phyloP scores from a whole-genome alignment of 2,113 vertebrate species.

The Petromus typicus region DNA sequence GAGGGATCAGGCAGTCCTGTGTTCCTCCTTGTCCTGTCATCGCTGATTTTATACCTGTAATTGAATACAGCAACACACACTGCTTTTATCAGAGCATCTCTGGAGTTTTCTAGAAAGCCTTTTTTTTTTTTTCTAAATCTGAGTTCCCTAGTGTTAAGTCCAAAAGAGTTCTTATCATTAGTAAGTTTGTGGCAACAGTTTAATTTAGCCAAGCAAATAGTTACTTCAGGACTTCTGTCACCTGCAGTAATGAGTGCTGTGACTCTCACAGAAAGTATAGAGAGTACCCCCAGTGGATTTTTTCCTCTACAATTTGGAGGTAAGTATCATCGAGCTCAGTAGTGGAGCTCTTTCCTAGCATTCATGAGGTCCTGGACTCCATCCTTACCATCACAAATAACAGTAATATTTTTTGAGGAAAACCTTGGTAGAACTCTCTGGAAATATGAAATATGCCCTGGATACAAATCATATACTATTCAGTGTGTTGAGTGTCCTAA shows the following conservation, averaged over 20 bases:
- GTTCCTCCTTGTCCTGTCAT: neutral
- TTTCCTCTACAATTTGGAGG: neutral
- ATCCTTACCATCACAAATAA: neutral
- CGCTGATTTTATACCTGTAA: neutral
- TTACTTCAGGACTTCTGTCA: neutral
- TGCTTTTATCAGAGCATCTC: neutral
- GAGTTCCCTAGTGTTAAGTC: neutral
- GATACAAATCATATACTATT: neutral
- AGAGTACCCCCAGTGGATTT: neutral
- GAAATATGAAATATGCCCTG: neutral
- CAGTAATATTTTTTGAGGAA: neutral
- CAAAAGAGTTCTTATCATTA: neutral
- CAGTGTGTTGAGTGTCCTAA: neutral
- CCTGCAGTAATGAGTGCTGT: neutral
- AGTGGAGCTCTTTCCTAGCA: neutral
- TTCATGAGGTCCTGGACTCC: neutral
- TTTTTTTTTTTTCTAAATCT: neutral
- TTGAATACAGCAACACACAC: neutral
- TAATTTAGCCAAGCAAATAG: neutral
- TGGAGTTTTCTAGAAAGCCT: neutral
- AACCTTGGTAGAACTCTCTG: neutral
- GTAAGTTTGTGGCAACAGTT: neutral
- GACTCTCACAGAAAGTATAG: neutral
- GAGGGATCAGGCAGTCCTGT: neutral
- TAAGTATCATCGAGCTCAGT: neutral